Evolutionary conservation across 2,888 invertebrate genomes (phyloP).

Genomic region (Pocota personata): DNA sequence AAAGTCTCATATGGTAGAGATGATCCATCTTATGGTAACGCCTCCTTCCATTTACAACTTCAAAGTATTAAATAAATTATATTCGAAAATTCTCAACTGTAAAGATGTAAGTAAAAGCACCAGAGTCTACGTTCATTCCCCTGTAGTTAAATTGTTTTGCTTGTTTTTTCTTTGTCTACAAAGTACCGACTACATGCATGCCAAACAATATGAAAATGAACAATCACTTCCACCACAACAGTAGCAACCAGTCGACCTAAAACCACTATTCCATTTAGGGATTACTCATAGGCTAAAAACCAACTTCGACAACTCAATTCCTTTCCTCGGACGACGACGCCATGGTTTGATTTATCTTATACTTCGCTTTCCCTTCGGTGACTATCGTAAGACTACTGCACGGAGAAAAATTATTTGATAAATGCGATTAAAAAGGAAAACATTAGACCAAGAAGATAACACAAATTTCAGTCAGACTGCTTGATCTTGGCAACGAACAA

Average conservation of each 20-base stretch:
- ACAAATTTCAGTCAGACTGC: too few species aligned
- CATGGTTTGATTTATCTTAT: not conserved
- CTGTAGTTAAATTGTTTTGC: conserved; percentile 1
- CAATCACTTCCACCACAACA: conserved; percentile 21
- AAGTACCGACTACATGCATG: not conserved
- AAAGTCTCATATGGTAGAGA: not conserved
- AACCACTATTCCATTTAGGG: conserved; percentile 12
- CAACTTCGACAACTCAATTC: not conserved
- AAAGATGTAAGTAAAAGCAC: not conserved
- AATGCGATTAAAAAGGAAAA: too few species aligned
- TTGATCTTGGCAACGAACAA: too few species aligned
- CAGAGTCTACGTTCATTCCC: not conserved
- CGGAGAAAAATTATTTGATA: not conserved
- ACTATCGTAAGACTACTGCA: not conserved
- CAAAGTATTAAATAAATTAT: not conserved
- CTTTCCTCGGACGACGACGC: not conserved
- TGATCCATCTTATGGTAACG: not conserved
- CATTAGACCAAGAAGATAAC: too few species aligned
- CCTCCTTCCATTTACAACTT: not conserved
- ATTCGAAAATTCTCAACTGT: not conserved
- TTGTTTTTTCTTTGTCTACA: not conserved
- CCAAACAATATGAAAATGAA: conserved; percentile 10
- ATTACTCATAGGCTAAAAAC: conserved; percentile 14
- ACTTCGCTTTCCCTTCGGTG: not conserved
- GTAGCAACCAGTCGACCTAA: conserved; percentile 6